Base-by-base conservation (phyloP, 2,888 invertebrate species). In the Digitonthophagus gazella region DNA sequence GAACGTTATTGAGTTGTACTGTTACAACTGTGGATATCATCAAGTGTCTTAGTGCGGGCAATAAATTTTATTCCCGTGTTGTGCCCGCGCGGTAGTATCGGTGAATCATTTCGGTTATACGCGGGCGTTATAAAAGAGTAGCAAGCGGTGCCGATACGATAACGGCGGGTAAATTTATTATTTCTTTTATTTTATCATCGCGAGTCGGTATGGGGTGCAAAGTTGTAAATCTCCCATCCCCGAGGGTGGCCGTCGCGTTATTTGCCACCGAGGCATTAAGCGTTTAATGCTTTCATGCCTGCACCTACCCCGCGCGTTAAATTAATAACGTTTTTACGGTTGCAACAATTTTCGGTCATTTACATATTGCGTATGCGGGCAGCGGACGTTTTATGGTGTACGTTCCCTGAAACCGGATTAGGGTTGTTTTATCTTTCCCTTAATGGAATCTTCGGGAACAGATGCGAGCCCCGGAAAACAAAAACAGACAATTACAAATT, bases 281-380 rank as follows among this genome's bases (percentile, higher is more conserved):
- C 67, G 58, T 67, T 67, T 67, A 67, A 67, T 67, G 58, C 58
- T 67, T 67, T 67, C 61, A 61, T 70, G 67, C 70, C 61, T 70
- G 67, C 68, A 56, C 65, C 69, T 72, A 71, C 69, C 74, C 71
- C 72, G 64, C 67, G 72, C 69, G 75, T 77, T 76, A 76, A 77
- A 76, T 75, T 77, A 76, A 77, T 79, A 78, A 79, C 77, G 75
- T 78, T 77, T 79, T 78, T 78, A 79, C 76, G 77, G 78, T 79
- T 78, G 78, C 75, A 75, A 78, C 77, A 78, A 78, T 78, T 77
- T 78, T 77, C 73, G 72, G 74, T 76, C 75, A 80, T 80, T 80
- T 79, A 76, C 79, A 80, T 80, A 80, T 76, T 76, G 75, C 74
- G 74, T 74, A 78, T 78, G 78, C 77, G 78, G 77, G 77, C 74